Conservation (phyloP, 2,888 invertebrate species). For the Philereme transversata region DNA sequence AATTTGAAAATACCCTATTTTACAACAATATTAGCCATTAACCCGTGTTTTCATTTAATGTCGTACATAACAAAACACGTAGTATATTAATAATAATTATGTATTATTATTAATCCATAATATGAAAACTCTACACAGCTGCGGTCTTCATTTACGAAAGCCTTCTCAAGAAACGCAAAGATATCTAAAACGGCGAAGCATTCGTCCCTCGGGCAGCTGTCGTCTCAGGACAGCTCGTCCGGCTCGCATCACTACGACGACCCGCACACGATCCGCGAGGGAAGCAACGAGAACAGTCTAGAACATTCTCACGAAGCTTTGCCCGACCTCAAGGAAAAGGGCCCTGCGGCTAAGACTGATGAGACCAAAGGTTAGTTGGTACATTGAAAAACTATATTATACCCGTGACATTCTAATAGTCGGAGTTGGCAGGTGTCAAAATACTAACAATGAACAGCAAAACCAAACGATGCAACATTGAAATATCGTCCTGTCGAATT, state of each 20-base stretch:
- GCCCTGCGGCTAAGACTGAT: slow-evolving; percentile 62
- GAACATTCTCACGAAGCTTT: slow-evolving; percentile 80
- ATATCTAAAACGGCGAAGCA: slow-evolving; percentile 88
- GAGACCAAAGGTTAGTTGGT: slow-evolving; percentile 73
- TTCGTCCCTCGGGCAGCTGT: slow-evolving; percentile 79
- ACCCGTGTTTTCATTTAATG: no score
- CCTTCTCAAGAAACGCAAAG: slow-evolving; percentile 94
- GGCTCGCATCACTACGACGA: slow-evolving; percentile 80
- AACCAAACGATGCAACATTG: no score
- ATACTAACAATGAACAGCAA: no score
- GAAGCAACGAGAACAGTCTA: slow-evolving; percentile 81
- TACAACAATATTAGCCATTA: no score
- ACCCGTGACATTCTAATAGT: no score
- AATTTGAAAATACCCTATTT: no score
- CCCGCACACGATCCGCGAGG: slow-evolving; percentile 79
- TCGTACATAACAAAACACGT: no score
- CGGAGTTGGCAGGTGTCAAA: no score
- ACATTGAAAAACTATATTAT: no score
- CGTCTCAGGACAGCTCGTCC: slow-evolving; percentile 80
- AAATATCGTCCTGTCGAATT: no score
- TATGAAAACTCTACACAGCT: slow-evolving; percentile 79
- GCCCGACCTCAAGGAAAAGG: slow-evolving; percentile 67
- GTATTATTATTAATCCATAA: slow-evolving; percentile 4
- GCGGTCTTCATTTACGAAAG: slow-evolving; percentile 98
- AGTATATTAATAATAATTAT: not conserved